Evolutionary conservation across 2,113 vertebrate species (phyloP).

Genomic region (Zapornia atra): DNA sequence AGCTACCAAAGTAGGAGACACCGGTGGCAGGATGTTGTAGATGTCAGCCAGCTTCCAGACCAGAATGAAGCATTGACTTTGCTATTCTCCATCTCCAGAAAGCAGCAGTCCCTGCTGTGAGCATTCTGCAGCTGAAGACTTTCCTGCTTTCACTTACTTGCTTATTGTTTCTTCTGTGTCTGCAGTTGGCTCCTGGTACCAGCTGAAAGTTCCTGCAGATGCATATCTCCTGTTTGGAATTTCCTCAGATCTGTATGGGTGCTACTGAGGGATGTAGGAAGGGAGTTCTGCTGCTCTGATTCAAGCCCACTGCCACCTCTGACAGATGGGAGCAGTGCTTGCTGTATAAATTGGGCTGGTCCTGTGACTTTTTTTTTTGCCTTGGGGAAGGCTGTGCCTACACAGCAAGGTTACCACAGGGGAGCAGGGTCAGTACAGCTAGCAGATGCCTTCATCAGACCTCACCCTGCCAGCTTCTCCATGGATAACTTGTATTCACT

Average conservation of each 20-base stretch:
- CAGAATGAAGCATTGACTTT: background rate
- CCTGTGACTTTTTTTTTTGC: no score
- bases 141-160: background rate
- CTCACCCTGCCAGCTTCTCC: background rate
- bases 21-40: background rate
- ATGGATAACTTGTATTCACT: background rate
- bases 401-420: background rate
- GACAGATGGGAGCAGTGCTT: background rate
- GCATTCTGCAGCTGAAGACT: background rate
- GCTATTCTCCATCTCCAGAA: background rate
- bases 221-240: background rate
- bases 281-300: background rate
- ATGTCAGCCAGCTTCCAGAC: background rate
- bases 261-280: background rate
- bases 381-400: rapidly evolving
- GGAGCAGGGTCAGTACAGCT: background rate
- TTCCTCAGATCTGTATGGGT: background rate
- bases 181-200: background rate
- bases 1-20: background rate
- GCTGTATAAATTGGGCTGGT: rapidly evolving
- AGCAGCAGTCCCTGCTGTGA: background rate
- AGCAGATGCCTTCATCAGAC: background rate
- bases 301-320: background rate
- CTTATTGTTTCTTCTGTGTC: background rate
- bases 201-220: background rate